Base-by-base conservation (phyloP, 2,113 vertebrate genomes). In the Sarotherodon lohbergeri region DNA sequence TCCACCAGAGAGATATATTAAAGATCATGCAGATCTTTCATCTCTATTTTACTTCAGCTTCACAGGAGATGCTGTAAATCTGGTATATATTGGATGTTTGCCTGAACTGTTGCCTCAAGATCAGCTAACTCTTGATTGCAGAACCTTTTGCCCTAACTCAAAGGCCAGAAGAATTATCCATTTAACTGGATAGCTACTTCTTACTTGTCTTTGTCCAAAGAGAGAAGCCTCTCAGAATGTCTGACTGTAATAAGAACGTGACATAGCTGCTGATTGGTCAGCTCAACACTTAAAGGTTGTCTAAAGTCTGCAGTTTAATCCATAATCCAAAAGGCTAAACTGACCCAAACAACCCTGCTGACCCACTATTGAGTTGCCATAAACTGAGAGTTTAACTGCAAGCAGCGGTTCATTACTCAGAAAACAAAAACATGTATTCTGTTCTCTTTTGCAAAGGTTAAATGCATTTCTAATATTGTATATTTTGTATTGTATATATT, bases 11-110 rank as follows among this genome's bases (percentile, higher is more conserved):
- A 79, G 6, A 39, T 84, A 66, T 12, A 82, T 92, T 91, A 90
- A 83, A 84, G 84, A 92, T 90, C 82, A 87, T 68, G 78, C 8
- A 82, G 56, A 85, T 27, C 5, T 91, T 93, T 90, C 81, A 86
- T 90, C 61, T 24, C 36, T 24, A 5, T 29, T 81, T 55, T 84
- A 80, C 54, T 80, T 81, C 80, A 19, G 43, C 54, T 80, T 84
- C 80, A 86, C 61, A 82, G 81, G 90, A 87, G 32, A 90, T 82
- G 24, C 41, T 73, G n/a, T 0, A 78, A 73, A 68, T 36, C n/a
- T 80, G 43, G 12, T 32, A 54, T 83, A 41, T 52, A 55, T 80
- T 36, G 81, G 59, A 32, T 82, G 85, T 88, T 85, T 80, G 36
- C 63, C 43, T 55, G 76, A 80, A 91, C 86, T 80, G 76, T 57